phyloP scores from a whole-genome alignment of 2,888 invertebrate species.

The Morpho helenor region DNA sequence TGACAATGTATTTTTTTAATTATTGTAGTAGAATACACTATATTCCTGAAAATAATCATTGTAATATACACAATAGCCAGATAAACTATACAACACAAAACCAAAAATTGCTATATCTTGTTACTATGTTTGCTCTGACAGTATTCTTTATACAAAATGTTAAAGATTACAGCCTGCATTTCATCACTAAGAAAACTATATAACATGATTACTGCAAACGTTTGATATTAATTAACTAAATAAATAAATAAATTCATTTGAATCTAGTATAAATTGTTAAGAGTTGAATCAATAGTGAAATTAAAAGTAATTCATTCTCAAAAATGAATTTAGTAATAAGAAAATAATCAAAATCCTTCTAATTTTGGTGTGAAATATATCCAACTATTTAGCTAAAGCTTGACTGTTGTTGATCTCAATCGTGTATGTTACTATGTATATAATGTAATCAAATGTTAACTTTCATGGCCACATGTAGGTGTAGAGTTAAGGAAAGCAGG shows the following conservation, averaged over 20 bases:
- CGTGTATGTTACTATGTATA: conserved; percentile 71
- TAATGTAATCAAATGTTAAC: conserved; percentile 77
- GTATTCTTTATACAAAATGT: conserved; percentile 9
- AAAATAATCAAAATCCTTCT: conserved; percentile 22
- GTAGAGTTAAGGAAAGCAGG: conserved; percentile 52
- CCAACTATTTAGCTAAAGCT: conserved; percentile 58
- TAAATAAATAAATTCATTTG: conserved; percentile 2
- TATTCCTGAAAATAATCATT: conserved; percentile 23
- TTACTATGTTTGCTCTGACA: conserved; percentile 23
- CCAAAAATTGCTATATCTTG: conserved; percentile 28
- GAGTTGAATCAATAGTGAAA: no score
- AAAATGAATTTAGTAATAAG: conserved; percentile 24
- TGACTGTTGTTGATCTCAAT: conserved; percentile 76
- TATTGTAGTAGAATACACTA: conserved; percentile 23
- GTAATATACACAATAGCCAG: conserved; percentile 22
- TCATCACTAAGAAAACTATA: conserved; percentile 4
- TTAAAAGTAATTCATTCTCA: no score
- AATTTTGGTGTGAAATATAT: conserved; percentile 29
- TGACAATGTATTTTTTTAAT: conserved; percentile 1
- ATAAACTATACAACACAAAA: conserved; percentile 25
- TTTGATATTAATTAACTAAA: conserved; percentile 13
- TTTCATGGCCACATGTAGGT: conserved; percentile 62
- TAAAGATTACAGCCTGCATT: conserved; percentile 12
- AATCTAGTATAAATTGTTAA: no score
- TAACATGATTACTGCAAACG: conserved; percentile 3